Base-by-base conservation (phyloP, 1,140 invertebrate species). In the Zaprionus taronus region DNA sequence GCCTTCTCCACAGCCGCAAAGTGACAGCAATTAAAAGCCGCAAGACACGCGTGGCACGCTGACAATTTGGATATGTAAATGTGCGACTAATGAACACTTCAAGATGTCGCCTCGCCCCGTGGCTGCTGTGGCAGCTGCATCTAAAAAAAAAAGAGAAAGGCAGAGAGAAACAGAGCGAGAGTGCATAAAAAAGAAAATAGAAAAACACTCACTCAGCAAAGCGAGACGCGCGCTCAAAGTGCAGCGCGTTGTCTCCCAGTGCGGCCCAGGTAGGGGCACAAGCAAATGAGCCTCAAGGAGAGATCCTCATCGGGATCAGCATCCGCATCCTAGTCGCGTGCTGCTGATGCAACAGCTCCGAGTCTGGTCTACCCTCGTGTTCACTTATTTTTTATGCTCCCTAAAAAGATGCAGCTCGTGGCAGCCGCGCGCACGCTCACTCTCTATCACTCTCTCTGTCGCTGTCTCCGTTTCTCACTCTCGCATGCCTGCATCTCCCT, bases 21-120 rank as follows among this genome's bases (percentile, higher is more conserved):
- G 36, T 78, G 81, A 69, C 73, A 78, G 79, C 87, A 91, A 91
- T 91, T 91, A 91, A 91, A 91, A 91, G 83, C 80, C 85, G 63
- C 85, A 85, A 85, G 87, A 80, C 78, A 87, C 71, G 70, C 69
- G 74, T 62, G 69, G 78, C 81, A 74, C 70, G 76, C 83, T 68
- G 66, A 91, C 85, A 90, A 90, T 90, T 90, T 82, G 82, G 80
- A 91, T 91, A 91, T 91, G 86, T 91, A 91, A 91, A 91, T 90
- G 86, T 91, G 86, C 86, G 86, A 91, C 86, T 91, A 91, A 91
- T 91, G 86, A 91, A 91, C 87, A 91, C 86, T 91, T 91, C 79
- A 83, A 85, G 79, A 85, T 87, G 85, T 81, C 69, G 69, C 81
- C 81, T 78, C 81, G 84, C 82, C 65, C 34, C 22, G 63, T 70